Evolutionary conservation across 1,140 invertebrate species (phyloP).

Genomic region (Psix sp.): DNA sequence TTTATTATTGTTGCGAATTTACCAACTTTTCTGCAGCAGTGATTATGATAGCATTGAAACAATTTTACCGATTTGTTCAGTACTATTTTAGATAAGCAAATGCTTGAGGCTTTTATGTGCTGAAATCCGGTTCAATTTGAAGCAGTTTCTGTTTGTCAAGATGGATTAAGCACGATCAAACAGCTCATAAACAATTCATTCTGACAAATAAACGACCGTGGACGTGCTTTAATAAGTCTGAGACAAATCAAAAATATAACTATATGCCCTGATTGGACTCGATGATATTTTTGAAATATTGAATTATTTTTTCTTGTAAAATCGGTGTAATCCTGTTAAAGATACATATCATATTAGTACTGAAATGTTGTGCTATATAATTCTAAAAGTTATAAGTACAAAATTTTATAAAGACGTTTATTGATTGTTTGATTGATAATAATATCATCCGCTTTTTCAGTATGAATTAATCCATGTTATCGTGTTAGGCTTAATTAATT

Average conservation of each 20-base stretch:
- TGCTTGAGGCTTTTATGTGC: neutral
- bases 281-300: neutral
- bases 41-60: constrained; percentile 5
- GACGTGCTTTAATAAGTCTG: constrained; percentile 25
- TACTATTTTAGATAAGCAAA: constrained; percentile 2
- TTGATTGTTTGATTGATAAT: neutral
- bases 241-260: constrained; percentile 20
- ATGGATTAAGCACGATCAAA: constrained; percentile 21
- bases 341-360: too few relatives aligned
- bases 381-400: too few relatives aligned
- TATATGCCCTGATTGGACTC: neutral
- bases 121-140: constrained; percentile 22
- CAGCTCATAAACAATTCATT: constrained; percentile 42
- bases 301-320: neutral
- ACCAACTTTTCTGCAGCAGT: neutral
- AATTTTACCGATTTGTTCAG: neutral
- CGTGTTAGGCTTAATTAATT: constrained; percentile 49
- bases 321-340: too few relatives aligned
- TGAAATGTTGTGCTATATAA: too few relatives aligned
- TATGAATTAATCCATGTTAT: constrained; percentile 47
- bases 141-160: constrained; percentile 26
- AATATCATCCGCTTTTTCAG: constrained; percentile 1
- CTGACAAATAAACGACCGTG: constrained; percentile 26
- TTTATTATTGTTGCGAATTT: too few relatives aligned
- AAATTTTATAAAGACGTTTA: too few relatives aligned